Evolutionary conservation across 2,113 vertebrate genomes (phyloP).

Genomic region (Todiramphus saurophagus): DNA sequence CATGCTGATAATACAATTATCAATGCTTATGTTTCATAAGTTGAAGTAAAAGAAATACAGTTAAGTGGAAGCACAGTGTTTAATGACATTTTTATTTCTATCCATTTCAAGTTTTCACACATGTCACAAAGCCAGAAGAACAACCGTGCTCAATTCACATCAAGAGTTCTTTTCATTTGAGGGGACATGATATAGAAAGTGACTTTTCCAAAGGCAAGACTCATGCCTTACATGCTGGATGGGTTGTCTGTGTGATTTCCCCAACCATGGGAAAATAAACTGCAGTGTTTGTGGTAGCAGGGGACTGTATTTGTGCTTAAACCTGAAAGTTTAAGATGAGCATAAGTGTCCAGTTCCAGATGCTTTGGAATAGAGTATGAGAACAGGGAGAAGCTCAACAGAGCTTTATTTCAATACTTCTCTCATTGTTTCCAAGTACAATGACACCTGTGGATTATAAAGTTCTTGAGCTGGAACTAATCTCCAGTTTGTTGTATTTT

Average conservation of each 20-base stretch:
- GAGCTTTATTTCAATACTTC: background rate
- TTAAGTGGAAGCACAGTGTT: background rate
- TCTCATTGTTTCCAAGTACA: background rate
- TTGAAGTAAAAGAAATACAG: background rate
- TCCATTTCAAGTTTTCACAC: background rate
- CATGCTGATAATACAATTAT: background rate
- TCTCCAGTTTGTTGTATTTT: background rate
- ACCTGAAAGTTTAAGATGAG: background rate
- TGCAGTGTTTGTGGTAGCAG: background rate
- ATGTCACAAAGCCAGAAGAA: background rate
- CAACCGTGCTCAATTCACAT: background rate
- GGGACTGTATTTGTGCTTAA: background rate
- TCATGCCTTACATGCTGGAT: background rate
- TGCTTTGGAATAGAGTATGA: background rate
- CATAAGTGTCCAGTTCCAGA: background rate
- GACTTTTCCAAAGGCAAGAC: background rate
- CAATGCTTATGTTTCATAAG: background rate
- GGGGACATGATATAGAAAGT: background rate
- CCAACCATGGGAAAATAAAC: background rate
- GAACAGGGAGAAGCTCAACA: background rate
- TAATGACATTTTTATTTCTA: background rate
- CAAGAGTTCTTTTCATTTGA: background rate
- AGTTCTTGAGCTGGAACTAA: background rate
- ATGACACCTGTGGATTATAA: background rate
- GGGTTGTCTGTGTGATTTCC: accelerated